Conservation (phyloP, 2,888 invertebrate genomes). For the Cephus rjabovi region DNA sequence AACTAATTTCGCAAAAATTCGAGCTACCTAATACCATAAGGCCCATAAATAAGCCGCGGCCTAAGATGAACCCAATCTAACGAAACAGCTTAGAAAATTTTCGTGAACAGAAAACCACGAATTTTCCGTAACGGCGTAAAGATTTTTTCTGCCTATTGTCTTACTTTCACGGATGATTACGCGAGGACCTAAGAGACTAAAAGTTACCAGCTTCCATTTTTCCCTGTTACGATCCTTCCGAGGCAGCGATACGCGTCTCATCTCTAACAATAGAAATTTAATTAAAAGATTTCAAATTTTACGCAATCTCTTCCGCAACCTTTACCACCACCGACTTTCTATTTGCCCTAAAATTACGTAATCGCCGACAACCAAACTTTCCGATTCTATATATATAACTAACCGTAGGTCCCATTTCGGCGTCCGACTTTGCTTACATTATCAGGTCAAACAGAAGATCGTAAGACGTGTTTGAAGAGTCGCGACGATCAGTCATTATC, state of each 20-base stretch:
- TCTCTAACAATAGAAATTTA: constrained; percentile 49
- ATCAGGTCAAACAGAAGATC: not conserved
- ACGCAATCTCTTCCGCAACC: not conserved
- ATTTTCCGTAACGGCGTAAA: constrained; percentile 1
- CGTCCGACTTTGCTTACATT: not conserved
- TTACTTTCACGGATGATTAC: constrained; percentile 48
- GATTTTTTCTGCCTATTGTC: constrained; percentile 56
- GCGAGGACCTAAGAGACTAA: not conserved
- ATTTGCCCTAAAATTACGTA: not conserved
- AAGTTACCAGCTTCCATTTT: not conserved
- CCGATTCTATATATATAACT: not conserved
- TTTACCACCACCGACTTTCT: not conserved
- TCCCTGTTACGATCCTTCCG: not conserved
- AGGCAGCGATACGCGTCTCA: not conserved
- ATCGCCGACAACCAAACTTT: not conserved
- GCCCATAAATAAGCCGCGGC: constrained; percentile 4
- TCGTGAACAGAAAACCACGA: not conserved
- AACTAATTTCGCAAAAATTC: constrained; percentile 29
- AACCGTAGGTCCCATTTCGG: not conserved
- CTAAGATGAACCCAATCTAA: constrained; percentile 13
- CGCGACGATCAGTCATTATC: constrained; percentile 15
- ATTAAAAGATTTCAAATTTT: constrained; percentile 33
- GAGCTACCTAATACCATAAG: constrained; percentile 12
- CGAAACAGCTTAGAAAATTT: not conserved
- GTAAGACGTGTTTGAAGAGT: not conserved